Conservation (phyloP, 1,140 invertebrate genomes). For the Zaprionus lachaisei region DNA sequence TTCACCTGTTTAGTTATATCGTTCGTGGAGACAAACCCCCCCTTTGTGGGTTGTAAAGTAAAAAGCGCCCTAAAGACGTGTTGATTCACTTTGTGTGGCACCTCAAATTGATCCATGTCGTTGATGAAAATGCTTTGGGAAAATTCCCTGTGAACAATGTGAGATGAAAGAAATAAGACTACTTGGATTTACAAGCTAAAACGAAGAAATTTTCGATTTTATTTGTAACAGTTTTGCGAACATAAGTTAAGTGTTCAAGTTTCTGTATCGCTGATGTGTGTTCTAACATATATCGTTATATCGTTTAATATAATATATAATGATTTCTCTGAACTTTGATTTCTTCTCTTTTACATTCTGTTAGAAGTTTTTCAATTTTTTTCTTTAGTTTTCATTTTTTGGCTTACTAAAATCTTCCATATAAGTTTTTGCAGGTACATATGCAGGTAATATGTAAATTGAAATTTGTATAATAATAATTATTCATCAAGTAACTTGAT, state of each 20-base stretch:
- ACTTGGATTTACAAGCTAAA: slow-evolving; percentile 43
- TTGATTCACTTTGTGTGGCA: slow-evolving; percentile 41
- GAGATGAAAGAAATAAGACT: neutral
- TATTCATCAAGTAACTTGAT: slow-evolving; percentile 11
- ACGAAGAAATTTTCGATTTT: slow-evolving; percentile 44
- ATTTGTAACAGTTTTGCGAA: slow-evolving; percentile 48
- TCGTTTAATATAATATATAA: slow-evolving; percentile 58
- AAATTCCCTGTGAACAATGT: neutral
- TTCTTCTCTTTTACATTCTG: slow-evolving; percentile 9
- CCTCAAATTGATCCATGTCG: slow-evolving; percentile 39
- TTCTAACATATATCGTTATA: slow-evolving; percentile 62
- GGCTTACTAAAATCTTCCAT: slow-evolving; percentile 73
- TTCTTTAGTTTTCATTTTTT: slow-evolving; percentile 54
- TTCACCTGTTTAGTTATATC: slow-evolving; percentile 17
- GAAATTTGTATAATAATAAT: slow-evolving; percentile 27
- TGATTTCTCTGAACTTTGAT: slow-evolving; percentile 16
- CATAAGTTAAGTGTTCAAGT: slow-evolving; percentile 31
- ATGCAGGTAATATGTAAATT: slow-evolving; percentile 45
- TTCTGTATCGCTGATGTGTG: slow-evolving; percentile 12
- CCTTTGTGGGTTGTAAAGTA: slow-evolving; percentile 1
- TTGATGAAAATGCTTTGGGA: neutral
- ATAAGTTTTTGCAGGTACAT: slow-evolving; percentile 58
- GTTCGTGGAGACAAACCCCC: neutral
- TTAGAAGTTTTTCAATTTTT: slow-evolving; percentile 1
- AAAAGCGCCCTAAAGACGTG: slow-evolving; percentile 49